Evolutionary conservation across 2,113 vertebrate genomes (phyloP).

Genomic region (Hipposideros armiger): DNA sequence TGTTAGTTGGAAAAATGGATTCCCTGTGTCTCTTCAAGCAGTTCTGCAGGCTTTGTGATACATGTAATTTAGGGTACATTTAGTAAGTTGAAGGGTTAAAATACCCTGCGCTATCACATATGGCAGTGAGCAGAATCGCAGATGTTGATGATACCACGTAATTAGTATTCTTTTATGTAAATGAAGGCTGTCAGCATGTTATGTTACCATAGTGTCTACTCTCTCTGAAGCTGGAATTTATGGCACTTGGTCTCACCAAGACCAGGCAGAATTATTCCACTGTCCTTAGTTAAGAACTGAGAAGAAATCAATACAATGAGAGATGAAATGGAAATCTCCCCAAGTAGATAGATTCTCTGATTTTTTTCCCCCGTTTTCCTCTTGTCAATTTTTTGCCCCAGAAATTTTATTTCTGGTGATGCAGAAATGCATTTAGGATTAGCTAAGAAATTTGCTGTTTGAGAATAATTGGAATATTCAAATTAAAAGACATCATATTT

Average conservation of each 20-base stretch:
- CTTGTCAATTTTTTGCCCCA: neutral
- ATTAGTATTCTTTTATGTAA: conserved; percentile 92
- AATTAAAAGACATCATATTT: conserved; percentile 44
- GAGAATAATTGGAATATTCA: conserved; percentile 1
- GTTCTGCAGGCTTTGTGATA: conserved; percentile 34
- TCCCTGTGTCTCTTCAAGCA: neutral
- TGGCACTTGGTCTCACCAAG: conserved; percentile 80
- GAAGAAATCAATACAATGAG: neutral
- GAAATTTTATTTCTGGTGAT: conserved; percentile 67
- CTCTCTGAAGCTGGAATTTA: conserved; percentile 83
- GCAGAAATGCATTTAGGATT: conserved; percentile 34
- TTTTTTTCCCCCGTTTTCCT: conserved; percentile 67
- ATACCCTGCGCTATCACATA: conserved; percentile 85
- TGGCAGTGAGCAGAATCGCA: conserved; percentile 90
- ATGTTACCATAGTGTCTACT: conserved; percentile 87
- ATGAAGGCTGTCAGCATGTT: conserved; percentile 89
- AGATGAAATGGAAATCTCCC: conserved; percentile 19
- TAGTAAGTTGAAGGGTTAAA: conserved; percentile 86
- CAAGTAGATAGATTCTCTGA: neutral
- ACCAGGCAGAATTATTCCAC: conserved; percentile 72
- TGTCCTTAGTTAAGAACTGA: conserved; percentile 54
- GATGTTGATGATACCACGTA: conserved; percentile 90
- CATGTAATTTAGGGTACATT: neutral
- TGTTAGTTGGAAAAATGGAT: conserved; percentile 39
- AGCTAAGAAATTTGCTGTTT: neutral